phyloP scores from a whole-genome alignment of 2,888 invertebrate genomes.

The Orchestes rusci region DNA sequence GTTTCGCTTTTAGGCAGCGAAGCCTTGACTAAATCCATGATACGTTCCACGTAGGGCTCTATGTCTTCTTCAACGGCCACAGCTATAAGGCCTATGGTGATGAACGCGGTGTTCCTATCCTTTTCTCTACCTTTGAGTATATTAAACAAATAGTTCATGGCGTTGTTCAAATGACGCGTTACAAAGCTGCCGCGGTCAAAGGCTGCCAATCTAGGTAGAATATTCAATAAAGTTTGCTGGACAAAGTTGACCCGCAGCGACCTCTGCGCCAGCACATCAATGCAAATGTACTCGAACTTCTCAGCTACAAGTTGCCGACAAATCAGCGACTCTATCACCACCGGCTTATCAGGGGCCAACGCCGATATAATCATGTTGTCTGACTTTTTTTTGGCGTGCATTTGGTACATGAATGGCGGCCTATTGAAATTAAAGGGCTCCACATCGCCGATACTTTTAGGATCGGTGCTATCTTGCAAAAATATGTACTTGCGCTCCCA shows the following conservation, averaged over 20 bases:
- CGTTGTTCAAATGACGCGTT: conserved; percentile 62
- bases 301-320: conserved; percentile 76
- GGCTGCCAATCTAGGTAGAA: conserved; percentile 89
- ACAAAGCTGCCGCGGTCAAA: conserved; percentile 80
- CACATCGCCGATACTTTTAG: conserved; percentile 34
- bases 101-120: conserved; percentile 81
- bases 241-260: conserved; percentile 69
- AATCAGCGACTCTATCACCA: conserved; percentile 78
- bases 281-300: conserved; percentile 73
- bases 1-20: conserved; percentile 58
- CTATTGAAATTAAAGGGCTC: conserved; percentile 37
- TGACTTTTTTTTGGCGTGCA: conserved; percentile 42
- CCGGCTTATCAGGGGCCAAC: conserved; percentile 49
- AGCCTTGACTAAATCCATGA: conserved; percentile 64
- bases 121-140: conserved; percentile 75
- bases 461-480: conserved; percentile 51
- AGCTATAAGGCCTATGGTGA: conserved; percentile 79
- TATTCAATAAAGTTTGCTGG: conserved; percentile 77
- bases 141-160: conserved; percentile 70
- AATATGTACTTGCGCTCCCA: conserved; percentile 77
- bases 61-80: conserved; percentile 82
- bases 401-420: conserved; percentile 41
- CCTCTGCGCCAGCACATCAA: conserved; percentile 69
- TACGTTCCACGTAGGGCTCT: conserved; percentile 68
- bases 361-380: conserved; percentile 40